These are phyloP conservation scores for Astropecten irregularis DNA, from an alignment of 53 echinoderm and acorn worm species.

Conservation along the genomic window DNA sequence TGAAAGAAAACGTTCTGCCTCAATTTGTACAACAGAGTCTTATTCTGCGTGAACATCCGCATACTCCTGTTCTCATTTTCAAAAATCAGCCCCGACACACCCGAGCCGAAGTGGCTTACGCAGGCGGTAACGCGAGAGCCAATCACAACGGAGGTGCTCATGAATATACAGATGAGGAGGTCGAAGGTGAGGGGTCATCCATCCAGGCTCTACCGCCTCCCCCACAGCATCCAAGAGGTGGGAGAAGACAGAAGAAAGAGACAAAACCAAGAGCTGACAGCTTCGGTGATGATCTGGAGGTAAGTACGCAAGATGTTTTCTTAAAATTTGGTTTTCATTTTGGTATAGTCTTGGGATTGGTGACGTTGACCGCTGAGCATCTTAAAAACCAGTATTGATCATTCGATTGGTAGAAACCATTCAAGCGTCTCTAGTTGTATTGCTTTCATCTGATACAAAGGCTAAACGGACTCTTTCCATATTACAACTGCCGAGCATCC, in stretches of 20 bases:
- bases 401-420: too few species aligned
- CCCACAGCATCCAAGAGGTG: constrained; percentile 28
- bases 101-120: neutral
- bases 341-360: too few species aligned
- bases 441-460: too few species aligned
- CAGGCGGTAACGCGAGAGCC: neutral
- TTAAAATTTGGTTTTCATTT: too few species aligned
- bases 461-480: too few species aligned
- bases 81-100: constrained; percentile 17
- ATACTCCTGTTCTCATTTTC: neutral
- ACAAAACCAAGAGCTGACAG: neutral
- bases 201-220: constrained; percentile 47
- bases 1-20: too few species aligned
- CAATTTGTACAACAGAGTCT: neutral
- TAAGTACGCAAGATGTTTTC: neutral
- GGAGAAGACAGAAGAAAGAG: neutral
- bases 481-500: too few species aligned
- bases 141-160: neutral
- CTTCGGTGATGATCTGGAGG: constrained; percentile 46
- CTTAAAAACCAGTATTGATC: too few species aligned
- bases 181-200: constrained; percentile 14
- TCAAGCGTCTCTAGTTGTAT: too few species aligned
- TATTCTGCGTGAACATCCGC: constrained; percentile 7
- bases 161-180: neutral
- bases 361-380: too few species aligned